Evolutionary conservation across 2,888 invertebrate genomes (phyloP).

Genomic region (Eristalinus sepulchralis): DNA sequence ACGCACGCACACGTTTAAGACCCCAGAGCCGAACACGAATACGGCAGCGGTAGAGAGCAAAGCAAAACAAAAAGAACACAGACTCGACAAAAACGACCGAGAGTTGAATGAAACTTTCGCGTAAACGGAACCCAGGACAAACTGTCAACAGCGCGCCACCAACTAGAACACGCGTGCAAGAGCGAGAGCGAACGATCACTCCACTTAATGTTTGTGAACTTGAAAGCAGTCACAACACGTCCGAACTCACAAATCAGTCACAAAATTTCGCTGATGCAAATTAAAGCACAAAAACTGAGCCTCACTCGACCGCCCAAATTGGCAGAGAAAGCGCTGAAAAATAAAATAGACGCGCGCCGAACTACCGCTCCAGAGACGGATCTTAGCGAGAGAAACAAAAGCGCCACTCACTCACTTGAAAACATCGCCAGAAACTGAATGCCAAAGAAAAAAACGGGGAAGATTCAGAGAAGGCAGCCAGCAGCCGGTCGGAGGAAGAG

Average conservation of each 20-base stretch:
- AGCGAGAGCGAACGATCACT: slow-evolving; percentile 26
- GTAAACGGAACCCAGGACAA: slow-evolving; percentile 52
- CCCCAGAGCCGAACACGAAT: neutral
- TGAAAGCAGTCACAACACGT: slow-evolving; percentile 17
- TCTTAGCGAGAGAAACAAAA: slow-evolving; percentile 33
- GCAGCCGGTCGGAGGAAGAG: slow-evolving; percentile 11
- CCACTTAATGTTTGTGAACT: slow-evolving; percentile 2
- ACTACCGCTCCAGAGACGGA: slow-evolving; percentile 29
- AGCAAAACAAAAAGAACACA: slow-evolving; percentile 25
- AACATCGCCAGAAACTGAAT: slow-evolving; percentile 53
- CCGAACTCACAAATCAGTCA: neutral
- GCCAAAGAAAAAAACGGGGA: slow-evolving; percentile 16
- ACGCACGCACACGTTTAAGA: slow-evolving; percentile 11
- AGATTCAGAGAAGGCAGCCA: slow-evolving; percentile 35
- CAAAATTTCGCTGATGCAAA: neutral
- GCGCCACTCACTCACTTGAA: slow-evolving; percentile 36
- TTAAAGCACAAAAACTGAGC: neutral
- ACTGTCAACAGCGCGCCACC: slow-evolving; percentile 57
- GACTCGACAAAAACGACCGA: slow-evolving; percentile 32
- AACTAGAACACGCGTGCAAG: slow-evolving; percentile 15
- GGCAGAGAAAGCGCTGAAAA: slow-evolving; percentile 3
- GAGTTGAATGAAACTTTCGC: slow-evolving; percentile 67
- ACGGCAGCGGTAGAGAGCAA: slow-evolving; percentile 5
- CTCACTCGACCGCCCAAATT: neutral
- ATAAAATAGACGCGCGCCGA: slow-evolving; percentile 28